These are phyloP conservation scores for Euglossa dilemma DNA, from an alignment of 1,140 invertebrate species.

Conservation along the genomic window DNA sequence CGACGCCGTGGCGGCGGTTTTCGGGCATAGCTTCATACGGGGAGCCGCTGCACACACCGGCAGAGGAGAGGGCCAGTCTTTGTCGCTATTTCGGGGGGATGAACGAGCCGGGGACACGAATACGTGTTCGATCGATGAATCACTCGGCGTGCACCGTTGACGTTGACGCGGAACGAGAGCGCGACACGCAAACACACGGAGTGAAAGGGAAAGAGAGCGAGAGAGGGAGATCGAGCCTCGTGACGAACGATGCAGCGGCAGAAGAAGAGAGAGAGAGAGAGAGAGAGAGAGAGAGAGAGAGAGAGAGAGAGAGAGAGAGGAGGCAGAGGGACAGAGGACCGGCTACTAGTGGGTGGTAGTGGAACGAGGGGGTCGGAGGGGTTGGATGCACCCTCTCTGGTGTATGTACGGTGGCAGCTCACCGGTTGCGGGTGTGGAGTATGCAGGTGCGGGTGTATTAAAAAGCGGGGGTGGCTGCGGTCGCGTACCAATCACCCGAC, in stretches of 20 bases:
- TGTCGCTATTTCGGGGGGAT: conserved; percentile 74
- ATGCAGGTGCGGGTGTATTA: conserved; percentile 77
- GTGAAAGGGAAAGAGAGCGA: conserved; percentile 29
- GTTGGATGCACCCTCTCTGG: conserved; percentile 38
- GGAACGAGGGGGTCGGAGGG: conserved; percentile 14
- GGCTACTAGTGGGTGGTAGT: not conserved
- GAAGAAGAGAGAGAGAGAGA: not conserved
- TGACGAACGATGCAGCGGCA: conserved; percentile 36
- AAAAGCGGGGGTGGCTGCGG: conserved; percentile 77
- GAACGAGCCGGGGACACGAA: conserved; percentile 67
- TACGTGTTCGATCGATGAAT: conserved; percentile 76
- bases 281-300: conserved; percentile 8
- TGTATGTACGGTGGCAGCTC: conserved; percentile 60
- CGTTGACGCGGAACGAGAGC: conserved; percentile 72
- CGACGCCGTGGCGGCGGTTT: conserved; percentile 61
- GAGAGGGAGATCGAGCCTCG: conserved; percentile 26
- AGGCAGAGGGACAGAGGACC: not conserved
- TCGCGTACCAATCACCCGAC: conserved; percentile 77
- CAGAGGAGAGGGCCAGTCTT: conserved; percentile 68
- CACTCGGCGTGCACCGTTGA: conserved; percentile 74
- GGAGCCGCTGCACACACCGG: conserved; percentile 1
- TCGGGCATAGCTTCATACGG: conserved; percentile 49
- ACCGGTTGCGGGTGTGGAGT: conserved; percentile 67
- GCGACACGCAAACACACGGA: conserved; percentile 51
- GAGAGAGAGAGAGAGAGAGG: conserved; percentile 2